Conservation (phyloP, 2,797 vertebrate species). For the Sebastes miniatus region DNA sequence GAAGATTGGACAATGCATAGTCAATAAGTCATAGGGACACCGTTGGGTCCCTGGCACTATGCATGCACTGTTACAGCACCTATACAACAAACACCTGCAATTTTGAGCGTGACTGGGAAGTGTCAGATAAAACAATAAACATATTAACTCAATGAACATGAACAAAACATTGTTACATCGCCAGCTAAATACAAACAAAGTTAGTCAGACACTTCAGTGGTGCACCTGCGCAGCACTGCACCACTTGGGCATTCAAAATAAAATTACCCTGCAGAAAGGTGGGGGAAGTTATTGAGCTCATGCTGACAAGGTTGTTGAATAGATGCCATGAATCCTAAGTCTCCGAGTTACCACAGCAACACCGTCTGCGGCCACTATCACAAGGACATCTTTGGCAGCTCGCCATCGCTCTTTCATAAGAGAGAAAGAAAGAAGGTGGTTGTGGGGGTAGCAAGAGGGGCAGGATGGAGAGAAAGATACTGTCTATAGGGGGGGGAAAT, state of each 20-base stretch:
- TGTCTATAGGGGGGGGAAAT: background rate
- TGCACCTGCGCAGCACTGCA: conserved; percentile 16
- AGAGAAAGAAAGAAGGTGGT: conserved; percentile 31
- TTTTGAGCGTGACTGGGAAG: background rate
- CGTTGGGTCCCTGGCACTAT: too few species aligned
- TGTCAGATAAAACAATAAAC: background rate
- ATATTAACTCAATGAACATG: background rate
- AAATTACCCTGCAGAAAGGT: conserved; percentile 42
- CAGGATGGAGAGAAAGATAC: background rate
- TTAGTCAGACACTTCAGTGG: background rate
- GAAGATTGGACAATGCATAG: too few species aligned
- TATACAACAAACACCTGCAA: background rate
- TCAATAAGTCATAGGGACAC: too few species aligned
- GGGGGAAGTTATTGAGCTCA: conserved; percentile 49
- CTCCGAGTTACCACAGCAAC: conserved; percentile 74
- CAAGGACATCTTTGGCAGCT: conserved; percentile 71
- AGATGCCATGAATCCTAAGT: conserved; percentile 70
- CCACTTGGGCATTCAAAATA: conserved; percentile 34
- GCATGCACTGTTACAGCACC: background rate
- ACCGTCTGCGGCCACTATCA: conserved; percentile 57
- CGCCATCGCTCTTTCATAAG: conserved; percentile 66
- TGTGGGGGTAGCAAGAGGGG: background rate
- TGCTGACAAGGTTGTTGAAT: conserved; percentile 67
- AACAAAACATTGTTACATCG: background rate
- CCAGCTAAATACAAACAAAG: conserved; percentile 1